phyloP scores from a whole-genome alignment of 2,888 invertebrate species.

The Ennomos erosarius region DNA sequence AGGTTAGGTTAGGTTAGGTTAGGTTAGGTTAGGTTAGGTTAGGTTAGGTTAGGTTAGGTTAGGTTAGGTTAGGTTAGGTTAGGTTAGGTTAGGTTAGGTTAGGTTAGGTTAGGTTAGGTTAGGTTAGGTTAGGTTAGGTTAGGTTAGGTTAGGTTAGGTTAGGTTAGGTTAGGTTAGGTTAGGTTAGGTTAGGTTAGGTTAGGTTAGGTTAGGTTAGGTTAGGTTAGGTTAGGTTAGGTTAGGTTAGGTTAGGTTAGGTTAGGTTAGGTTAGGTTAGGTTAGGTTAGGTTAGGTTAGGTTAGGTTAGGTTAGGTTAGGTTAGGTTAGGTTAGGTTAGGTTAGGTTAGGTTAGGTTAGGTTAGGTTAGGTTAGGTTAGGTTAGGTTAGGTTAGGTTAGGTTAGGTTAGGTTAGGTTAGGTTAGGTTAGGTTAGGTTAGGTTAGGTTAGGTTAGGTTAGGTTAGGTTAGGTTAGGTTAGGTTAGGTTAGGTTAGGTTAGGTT shows the following conservation, averaged over 20 bases:
- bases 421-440: conserved; percentile 13
- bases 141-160: conserved; percentile 32
- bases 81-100: conserved; percentile 6
- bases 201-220: conserved; percentile 5
- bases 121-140: conserved; percentile 42
- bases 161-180: conserved; percentile 4
- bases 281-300: conserved; percentile 6
- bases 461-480: conserved; percentile 16
- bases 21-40: conserved; percentile 33
- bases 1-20: conserved; percentile 29
- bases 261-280: conserved; percentile 2
- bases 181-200: conserved; percentile 2
- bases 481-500: conserved; percentile 10
- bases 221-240: background rate
- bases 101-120: conserved; percentile 23
- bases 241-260: conserved; percentile 1
- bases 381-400: conserved; percentile 4
- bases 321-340: conserved; percentile 5
- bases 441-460: conserved; percentile 15
- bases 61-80: conserved; percentile 18
- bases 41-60: conserved; percentile 31
- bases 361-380: conserved; percentile 4
- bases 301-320: conserved; percentile 4
- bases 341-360: conserved; percentile 4
- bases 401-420: conserved; percentile 4